Evolutionary conservation across 2,113 vertebrate species (phyloP), one percentile per base, ranked within the genome.

Genomic region (Nibea coibor): DNA sequence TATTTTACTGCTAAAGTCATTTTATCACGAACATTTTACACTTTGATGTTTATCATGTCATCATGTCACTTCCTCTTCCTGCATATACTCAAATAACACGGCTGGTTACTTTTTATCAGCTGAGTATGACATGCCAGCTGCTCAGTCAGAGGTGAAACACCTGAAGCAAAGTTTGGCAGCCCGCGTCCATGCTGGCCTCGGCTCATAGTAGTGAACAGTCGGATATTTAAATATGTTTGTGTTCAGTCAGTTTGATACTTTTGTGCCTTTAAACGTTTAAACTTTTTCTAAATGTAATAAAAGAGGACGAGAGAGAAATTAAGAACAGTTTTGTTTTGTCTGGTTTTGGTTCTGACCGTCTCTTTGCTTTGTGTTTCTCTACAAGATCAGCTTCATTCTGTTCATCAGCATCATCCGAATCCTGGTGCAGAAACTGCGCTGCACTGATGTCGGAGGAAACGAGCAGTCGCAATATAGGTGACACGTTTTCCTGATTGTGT

Each of bases 331-430:
- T 26, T 26, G 24, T 26, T 26, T 26, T 26, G 24, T 26, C 24
- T 7, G 24, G 2, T 28, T 58, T 26, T 3, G 24, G 3, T 28
- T 28, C 11, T 24, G 53, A 54, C 14, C 14, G 14, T 24, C 17
- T 45, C 12, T 1, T 0, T 61, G n/a, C 45, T 43, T 53, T 50
- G 2, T 51, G 31, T 80, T 63, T 82, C 42, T 78, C 85, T 80
- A 73, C 24, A 31, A 99, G 98, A 94, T 98, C 84, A 99, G 98
- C 91, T 98, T 99, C 77, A 85, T 98, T 56, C 95, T 98, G 75
- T 99, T 99, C 81, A 94, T 99, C n/a, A 97, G 97, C 87, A 99
- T 99, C 91, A 97, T 99, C 64, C 95, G 97, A 39, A 97, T 99
- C 85, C 94, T 99, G 17, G 95, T 99, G 53, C 97, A 99, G 95